Base-by-base conservation (phyloP, 2,888 invertebrate genomes). In the Cataglyphis rosenhaueri region DNA sequence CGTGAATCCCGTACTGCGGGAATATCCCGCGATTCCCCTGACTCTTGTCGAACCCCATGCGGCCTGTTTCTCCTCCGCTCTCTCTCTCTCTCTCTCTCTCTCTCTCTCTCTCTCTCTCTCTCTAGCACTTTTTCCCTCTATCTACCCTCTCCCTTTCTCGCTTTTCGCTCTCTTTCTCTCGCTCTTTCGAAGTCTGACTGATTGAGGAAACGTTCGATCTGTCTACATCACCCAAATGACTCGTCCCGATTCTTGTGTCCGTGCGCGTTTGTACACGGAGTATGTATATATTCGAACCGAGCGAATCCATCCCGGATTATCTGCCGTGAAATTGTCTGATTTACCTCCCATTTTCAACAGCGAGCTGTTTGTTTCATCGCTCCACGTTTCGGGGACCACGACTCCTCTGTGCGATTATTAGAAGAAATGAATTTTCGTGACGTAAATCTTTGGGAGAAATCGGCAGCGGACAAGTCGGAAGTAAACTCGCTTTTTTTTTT, bases 241-340 rank as follows among this genome's bases (percentile, higher is more conserved):
- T 89, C 76, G 70, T 85, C 78, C 68, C 73, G 81, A 82, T 74
- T 73, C 70, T 41, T 78, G 81, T 32, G 55, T 73, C 32, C 73
- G 12, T 76, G 44, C 59, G 18, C 81, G 55, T 71, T 48, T 48
- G 57, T 64, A 12, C 70, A 81, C 41, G 32, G 52, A 38, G 29
- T 74, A 18, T 44, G 81, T 41, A 61, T 75, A 52, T 52, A 59
- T 57, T 25, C 64, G 82, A 32, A 15, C 15, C 41, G 76, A 81
- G 65, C 76, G 84, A 48, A 88, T 88, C 84, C 85, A 85, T 85
- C 84, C 86, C 83, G 85, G 84, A 90, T 90, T 90, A 90, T 89
- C 86, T 82, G 88, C 90, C 92, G 91, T 92, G 92, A 92, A 93
- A 93, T 92, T 92, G 92, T 91, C 92, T 89, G 91, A 92, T 92